Conservation (phyloP, 2,797 vertebrate genomes). For the Anisognathus igniventris region DNA sequence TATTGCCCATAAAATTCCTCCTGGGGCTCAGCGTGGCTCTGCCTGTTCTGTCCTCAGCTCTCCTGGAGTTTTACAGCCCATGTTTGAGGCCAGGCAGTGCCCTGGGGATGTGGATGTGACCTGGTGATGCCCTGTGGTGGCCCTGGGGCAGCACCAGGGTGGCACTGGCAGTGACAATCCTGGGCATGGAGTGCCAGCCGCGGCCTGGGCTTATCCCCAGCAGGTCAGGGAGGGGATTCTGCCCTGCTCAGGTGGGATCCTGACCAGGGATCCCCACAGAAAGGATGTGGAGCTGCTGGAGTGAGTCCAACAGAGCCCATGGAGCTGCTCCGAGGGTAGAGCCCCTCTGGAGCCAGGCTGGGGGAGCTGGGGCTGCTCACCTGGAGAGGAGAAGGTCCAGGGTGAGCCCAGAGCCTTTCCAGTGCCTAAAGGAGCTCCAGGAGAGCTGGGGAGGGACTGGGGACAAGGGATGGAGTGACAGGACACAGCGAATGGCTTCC, state of each 20-base stretch:
- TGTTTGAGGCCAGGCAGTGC: not conserved
- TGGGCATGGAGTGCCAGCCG: rapidly evolving
- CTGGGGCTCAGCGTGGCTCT: not conserved
- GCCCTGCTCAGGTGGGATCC: not conserved
- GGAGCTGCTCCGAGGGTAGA: not conserved
- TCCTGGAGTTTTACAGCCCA: not conserved
- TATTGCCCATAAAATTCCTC: not conserved
- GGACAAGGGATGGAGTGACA: not conserved
- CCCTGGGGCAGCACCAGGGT: not conserved
- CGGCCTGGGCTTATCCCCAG: not conserved
- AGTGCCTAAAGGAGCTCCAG: not conserved
- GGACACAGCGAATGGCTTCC: not conserved
- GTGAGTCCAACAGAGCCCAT: rapidly evolving
- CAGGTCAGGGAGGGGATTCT: not conserved
- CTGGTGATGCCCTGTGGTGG: rapidly evolving
- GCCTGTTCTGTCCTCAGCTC: not conserved
- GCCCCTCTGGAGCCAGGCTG: not conserved
- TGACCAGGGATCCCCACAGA: rapidly evolving
- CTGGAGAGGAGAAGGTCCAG: not conserved
- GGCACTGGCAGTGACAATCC: rapidly evolving
- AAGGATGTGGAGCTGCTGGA: not conserved
- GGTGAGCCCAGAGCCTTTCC: rapidly evolving
- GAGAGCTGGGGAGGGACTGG: not conserved
- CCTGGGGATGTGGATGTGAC: rapidly evolving
- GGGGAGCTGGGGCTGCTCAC: not conserved